Conservation (phyloP, 2,113 vertebrate species). For the Neopipo cinnamomea region DNA sequence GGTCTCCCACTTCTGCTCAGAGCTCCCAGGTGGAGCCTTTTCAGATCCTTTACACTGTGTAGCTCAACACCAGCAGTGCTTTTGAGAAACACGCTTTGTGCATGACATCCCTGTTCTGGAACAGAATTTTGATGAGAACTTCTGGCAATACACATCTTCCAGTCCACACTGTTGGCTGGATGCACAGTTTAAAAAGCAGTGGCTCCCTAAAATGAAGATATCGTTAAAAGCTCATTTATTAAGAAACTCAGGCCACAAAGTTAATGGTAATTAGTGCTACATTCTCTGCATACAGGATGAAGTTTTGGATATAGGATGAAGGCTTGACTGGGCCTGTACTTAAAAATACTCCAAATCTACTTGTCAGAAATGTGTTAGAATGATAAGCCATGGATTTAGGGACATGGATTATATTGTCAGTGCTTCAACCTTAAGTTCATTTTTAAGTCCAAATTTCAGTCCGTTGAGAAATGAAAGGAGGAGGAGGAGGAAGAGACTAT, state of each 20-base stretch:
- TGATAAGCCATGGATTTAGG: background rate
- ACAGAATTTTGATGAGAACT: background rate
- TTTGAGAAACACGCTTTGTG: background rate
- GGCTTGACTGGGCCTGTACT: background rate
- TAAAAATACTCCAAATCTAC: background rate
- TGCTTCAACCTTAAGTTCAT: constrained; percentile 48
- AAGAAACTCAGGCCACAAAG: background rate
- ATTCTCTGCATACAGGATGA: background rate
- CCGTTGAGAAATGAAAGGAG: constrained; percentile 3
- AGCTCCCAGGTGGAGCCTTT: background rate
- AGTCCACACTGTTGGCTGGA: background rate
- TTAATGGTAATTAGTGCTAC: background rate
- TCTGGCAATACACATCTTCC: background rate
- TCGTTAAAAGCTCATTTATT: background rate
- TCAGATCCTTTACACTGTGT: rapidly evolving
- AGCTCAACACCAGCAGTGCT: background rate
- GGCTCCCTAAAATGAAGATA: background rate
- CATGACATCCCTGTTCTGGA: background rate
- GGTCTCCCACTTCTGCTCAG: background rate
- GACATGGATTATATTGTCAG: background rate
- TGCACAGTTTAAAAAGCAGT: background rate
- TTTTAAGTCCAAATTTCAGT: constrained; percentile 66
- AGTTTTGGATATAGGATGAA: background rate
- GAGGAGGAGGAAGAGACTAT: background rate
- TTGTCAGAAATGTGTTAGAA: constrained; percentile 26